Conservation (phyloP, 2,797 vertebrate species). For the Nothura maculosa region DNA sequence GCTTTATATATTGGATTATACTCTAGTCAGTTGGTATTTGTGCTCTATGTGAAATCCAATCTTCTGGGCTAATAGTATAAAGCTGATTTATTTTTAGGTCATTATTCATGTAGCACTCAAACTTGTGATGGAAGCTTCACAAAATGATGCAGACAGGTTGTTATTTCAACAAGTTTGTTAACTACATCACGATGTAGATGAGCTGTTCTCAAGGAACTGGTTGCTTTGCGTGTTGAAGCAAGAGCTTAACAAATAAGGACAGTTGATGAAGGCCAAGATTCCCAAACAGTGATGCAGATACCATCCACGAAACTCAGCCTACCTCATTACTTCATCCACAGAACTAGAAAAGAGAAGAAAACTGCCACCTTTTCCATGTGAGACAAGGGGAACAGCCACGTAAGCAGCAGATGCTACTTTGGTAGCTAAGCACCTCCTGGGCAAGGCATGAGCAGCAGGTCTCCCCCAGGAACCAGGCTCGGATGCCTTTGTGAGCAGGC, state of each 20-base stretch:
- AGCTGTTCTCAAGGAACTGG: neutral
- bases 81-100: neutral
- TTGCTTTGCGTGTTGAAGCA: neutral
- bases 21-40: neutral
- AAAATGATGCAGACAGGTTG: neutral
- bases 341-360: neutral
- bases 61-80: neutral
- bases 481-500: neutral
- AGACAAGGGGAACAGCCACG: neutral
- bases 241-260: neutral
- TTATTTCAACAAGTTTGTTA: neutral
- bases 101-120: neutral
- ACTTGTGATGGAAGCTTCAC: neutral
- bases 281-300: neutral
- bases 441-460: neutral
- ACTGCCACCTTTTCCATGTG: neutral
- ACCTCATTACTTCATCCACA: neutral
- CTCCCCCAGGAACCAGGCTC: neutral
- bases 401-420: neutral
- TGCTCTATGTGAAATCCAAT: accelerated
- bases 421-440: neutral
- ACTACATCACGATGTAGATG: neutral
- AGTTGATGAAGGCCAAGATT: neutral
- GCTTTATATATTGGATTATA: accelerated
- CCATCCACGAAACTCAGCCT: neutral